These are phyloP conservation scores for Ammodytes dubius DNA, from an alignment of 2,113 vertebrate genomes.

Conservation along the genomic window DNA sequence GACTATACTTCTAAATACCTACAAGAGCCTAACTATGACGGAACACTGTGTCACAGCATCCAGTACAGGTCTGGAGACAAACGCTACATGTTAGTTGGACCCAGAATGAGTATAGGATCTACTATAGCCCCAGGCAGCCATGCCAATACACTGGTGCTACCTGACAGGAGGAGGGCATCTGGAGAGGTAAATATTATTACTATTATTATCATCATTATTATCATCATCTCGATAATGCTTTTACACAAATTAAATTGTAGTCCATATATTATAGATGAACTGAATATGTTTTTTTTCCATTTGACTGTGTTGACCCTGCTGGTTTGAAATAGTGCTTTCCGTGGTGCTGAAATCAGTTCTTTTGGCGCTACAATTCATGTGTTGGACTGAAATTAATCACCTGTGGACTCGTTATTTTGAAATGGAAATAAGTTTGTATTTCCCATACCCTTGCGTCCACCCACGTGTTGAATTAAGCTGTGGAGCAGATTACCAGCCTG, in stretches of 20 bases:
- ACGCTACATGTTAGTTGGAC: conserved; percentile 83
- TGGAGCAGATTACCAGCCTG: neutral
- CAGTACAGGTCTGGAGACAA: conserved; percentile 78
- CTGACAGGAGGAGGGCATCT: conserved; percentile 65
- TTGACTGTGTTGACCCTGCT: neutral
- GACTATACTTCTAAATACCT: conserved; percentile 69
- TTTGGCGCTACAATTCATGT: neutral
- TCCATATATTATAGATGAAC: no score
- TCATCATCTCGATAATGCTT: neutral
- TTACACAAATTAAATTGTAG: neutral
- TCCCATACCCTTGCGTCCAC: rapidly evolving
- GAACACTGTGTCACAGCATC: conserved; percentile 77
- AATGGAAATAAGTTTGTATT: neutral
- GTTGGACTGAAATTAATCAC: neutral
- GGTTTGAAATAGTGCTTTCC: conserved; percentile 47
- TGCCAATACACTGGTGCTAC: conserved; percentile 72
- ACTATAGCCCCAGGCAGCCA: conserved; percentile 78
- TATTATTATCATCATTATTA: neutral
- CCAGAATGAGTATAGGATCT: conserved; percentile 80
- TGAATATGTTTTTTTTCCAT: rapidly evolving
- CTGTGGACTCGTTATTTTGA: neutral
- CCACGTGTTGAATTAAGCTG: neutral
- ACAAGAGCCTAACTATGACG: conserved; percentile 76
- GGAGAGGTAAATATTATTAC: conserved; percentile 58
- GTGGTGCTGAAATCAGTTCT: conserved; percentile 44